These are phyloP conservation scores for Erpobdella octoculata DNA, from an alignment of 2,888 invertebrate species.

Conservation along the genomic window DNA sequence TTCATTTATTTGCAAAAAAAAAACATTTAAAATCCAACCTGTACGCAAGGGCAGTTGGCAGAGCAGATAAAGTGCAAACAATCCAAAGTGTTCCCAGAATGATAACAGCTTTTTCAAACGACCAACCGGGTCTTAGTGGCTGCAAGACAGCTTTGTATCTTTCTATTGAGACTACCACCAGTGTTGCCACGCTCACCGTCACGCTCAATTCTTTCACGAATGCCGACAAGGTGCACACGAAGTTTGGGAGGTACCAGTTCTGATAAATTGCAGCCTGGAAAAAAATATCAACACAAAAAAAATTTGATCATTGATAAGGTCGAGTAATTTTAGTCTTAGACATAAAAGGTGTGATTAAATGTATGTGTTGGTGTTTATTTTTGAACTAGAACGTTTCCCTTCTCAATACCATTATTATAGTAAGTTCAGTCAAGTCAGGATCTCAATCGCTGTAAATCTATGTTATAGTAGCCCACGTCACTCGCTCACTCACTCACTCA, in stretches of 20 bases:
- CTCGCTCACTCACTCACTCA: too few relatives aligned
- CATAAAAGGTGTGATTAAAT: too few relatives aligned
- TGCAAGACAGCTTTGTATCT: conserved; percentile 60
- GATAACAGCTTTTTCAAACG: conserved; percentile 66
- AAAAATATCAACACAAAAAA: conserved; percentile 51
- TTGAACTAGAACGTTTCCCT: too few relatives aligned
- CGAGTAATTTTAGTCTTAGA: too few relatives aligned
- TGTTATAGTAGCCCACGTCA: too few relatives aligned
- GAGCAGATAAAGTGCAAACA: conserved; percentile 57
- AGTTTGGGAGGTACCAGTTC: conserved; percentile 73
- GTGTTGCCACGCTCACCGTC: conserved; percentile 78
- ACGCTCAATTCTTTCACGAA: conserved; percentile 78
- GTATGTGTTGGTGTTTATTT: too few relatives aligned
- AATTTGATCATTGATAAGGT: too few relatives aligned
- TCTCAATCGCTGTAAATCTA: too few relatives aligned
- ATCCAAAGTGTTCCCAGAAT: conserved; percentile 70
- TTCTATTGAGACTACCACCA: conserved; percentile 78
- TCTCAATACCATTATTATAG: too few relatives aligned
- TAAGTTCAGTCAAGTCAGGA: too few relatives aligned
- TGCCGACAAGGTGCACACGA: conserved; percentile 81
- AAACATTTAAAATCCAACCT: neutral
- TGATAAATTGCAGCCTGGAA: conserved; percentile 66
- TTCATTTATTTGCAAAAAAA: too few relatives aligned
- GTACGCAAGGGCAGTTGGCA: conserved; percentile 59
- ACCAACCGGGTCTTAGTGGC: conserved; percentile 60